Percentiles rank a stretch among this genome's conserved stretches.
These are phyloP conservation scores for Aotus griseimembra DNA, from an alignment of 2,797 vertebrate genomes.

Conservation along the genomic window DNA sequence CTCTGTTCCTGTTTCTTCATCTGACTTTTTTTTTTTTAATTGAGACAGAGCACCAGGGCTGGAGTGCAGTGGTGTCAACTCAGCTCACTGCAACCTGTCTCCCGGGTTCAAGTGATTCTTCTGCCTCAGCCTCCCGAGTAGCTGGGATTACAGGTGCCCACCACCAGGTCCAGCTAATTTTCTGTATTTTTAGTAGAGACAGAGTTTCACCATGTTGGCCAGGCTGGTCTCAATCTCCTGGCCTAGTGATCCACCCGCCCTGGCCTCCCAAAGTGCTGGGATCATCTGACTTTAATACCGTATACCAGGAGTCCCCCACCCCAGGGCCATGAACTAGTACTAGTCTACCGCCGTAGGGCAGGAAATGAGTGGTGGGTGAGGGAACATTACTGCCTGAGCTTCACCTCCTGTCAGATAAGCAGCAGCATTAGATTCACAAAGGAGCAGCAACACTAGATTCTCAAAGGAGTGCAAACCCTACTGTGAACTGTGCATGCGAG, in stretches of 20 bases:
- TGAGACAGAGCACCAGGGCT: no score
- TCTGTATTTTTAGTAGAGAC: no score
- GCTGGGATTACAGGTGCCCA: no score
- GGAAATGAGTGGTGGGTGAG: not conserved
- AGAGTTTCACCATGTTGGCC: no score
- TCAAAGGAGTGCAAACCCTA: not conserved
- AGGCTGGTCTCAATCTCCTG: no score
- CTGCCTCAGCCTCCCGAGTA: no score
- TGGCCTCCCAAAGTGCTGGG: no score
- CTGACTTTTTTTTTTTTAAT: not conserved
- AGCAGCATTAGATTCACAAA: not conserved
- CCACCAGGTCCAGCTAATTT: no score
- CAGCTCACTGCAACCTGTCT: no score
- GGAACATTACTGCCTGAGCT: not conserved
- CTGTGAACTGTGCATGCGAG: not conserved
- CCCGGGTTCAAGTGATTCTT: no score
- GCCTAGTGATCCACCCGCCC: no score
- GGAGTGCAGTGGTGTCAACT: no score
- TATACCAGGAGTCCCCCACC: not conserved
- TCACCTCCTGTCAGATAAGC: not conserved
- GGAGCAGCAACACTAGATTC: not conserved
- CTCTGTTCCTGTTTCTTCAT: constrained; percentile 13
- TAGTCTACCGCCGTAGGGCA: not conserved
- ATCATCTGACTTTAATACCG: not conserved
- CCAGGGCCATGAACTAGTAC: not conserved